Conservation (phyloP, 2,888 invertebrate species). For the Drosophila lacicola region DNA sequence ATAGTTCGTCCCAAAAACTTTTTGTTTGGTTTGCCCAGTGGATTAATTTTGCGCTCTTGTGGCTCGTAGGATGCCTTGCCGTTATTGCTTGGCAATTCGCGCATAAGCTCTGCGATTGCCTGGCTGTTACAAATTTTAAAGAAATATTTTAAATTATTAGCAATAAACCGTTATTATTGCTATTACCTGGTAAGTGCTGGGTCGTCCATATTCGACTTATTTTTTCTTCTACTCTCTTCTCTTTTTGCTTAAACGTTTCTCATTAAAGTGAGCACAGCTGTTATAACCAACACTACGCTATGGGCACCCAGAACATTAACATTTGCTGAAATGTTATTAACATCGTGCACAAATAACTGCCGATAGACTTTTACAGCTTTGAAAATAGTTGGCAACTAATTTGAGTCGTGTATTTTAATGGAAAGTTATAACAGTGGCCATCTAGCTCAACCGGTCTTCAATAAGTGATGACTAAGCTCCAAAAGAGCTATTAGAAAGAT, state of each 20-base stretch:
- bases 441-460: too few relatives aligned
- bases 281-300: neutral
- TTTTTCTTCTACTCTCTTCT: neutral
- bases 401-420: too few relatives aligned
- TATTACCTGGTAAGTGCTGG: constrained; percentile 68
- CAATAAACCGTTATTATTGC: constrained; percentile 1
- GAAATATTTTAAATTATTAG: neutral
- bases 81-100: constrained; percentile 54
- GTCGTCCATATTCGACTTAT: constrained; percentile 64
- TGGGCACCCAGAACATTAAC: neutral
- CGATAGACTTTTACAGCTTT: too few relatives aligned
- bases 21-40: constrained; percentile 79
- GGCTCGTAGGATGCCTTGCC: constrained; percentile 3
- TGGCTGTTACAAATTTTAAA: constrained; percentile 45
- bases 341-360: neutral
- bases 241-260: neutral
- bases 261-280: neutral
- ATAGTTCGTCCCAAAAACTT: constrained; percentile 80
- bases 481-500: too few relatives aligned
- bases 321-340: constrained; percentile 8
- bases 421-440: too few relatives aligned
- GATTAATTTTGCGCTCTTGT: constrained; percentile 79
- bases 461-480: too few relatives aligned
- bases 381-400: too few relatives aligned
- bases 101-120: constrained; percentile 78